Evolutionary conservation across 2,797 vertebrate species (phyloP).

Genomic region (Apogon talboti): DNA sequence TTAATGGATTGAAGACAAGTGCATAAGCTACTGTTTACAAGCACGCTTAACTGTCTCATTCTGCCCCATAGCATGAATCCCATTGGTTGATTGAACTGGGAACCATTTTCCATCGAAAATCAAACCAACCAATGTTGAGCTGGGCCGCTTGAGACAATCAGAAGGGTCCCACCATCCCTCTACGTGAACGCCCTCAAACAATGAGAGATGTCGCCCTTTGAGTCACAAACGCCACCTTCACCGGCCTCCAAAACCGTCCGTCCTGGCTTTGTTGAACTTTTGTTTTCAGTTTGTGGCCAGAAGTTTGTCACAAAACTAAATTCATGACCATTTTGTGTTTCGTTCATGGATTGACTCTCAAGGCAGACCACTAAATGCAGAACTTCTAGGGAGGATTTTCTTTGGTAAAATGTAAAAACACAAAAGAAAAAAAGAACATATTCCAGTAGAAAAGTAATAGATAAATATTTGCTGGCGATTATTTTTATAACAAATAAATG

Average conservation of each 20-base stretch:
- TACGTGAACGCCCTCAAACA: constrained; percentile 12
- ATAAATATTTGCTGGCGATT: constrained; percentile 72
- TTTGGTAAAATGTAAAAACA: constrained; percentile 52
- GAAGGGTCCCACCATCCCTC: constrained; percentile 46
- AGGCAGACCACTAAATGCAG: constrained; percentile 43
- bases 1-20: constrained; percentile 48
- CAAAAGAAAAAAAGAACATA: constrained; percentile 46
- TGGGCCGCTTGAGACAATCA: constrained; percentile 81
- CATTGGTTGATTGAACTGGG: constrained; percentile 66
- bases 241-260: constrained; percentile 13
- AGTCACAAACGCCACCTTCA: constrained; percentile 13
- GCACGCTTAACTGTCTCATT: constrained; percentile 72
- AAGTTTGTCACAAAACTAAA: constrained; percentile 44
- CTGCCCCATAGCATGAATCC: constrained; percentile 63
- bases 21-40: constrained; percentile 68
- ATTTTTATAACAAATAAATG: constrained; percentile 79
- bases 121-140: constrained; percentile 63
- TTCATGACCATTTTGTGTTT: constrained; percentile 41
- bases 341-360: constrained; percentile 34
- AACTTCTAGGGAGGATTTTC: constrained; percentile 37
- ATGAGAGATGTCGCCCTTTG: constrained; percentile 6
- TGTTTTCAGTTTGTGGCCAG: constrained; percentile 15
- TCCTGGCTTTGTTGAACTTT: constrained; percentile 16
- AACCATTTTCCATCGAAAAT: constrained; percentile 66
- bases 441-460: constrained; percentile 69